These are phyloP conservation scores for Hassar affinis DNA, from an alignment of 2,113 vertebrate species.

Conservation along the genomic window DNA sequence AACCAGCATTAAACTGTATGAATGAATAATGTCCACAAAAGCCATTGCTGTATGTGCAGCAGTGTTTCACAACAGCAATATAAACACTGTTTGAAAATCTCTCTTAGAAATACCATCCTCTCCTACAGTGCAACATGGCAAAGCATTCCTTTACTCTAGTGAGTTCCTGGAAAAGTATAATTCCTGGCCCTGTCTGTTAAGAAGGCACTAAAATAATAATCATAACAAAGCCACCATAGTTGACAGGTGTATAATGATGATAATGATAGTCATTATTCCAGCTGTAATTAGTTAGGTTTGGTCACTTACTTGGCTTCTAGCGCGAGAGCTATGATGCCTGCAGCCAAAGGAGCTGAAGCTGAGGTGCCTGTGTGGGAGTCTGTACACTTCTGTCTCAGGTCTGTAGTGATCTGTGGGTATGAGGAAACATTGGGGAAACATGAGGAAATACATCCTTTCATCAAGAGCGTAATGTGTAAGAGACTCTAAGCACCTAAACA, in stretches of 20 bases:
- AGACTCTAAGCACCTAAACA: background rate
- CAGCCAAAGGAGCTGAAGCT: conserved; percentile 89
- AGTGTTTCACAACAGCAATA: background rate
- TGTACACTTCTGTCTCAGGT: conserved; percentile 93
- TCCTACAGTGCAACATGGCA: background rate
- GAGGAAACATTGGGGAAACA: background rate
- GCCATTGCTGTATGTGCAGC: background rate
- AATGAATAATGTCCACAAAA: background rate
- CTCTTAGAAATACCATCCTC: background rate
- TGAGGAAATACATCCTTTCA: too few relatives aligned
- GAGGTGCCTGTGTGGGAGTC: conserved; percentile 95
- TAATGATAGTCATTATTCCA: background rate
- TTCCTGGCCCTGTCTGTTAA: background rate
- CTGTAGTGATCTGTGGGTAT: conserved; percentile 85
- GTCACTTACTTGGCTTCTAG: conserved; percentile 93
- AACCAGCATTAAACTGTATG: background rate
- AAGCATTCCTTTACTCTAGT: background rate
- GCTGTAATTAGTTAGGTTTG: background rate
- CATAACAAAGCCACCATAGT: background rate
- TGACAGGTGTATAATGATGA: background rate
- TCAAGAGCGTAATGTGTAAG: background rate
- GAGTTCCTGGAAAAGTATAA: background rate
- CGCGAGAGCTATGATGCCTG: conserved; percentile 94
- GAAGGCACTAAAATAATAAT: background rate
- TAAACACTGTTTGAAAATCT: background rate